Evolutionary conservation across 2,888 invertebrate species (phyloP), one percentile per base, ranked within the genome.

Genomic region (Synergus laeviventris): DNA sequence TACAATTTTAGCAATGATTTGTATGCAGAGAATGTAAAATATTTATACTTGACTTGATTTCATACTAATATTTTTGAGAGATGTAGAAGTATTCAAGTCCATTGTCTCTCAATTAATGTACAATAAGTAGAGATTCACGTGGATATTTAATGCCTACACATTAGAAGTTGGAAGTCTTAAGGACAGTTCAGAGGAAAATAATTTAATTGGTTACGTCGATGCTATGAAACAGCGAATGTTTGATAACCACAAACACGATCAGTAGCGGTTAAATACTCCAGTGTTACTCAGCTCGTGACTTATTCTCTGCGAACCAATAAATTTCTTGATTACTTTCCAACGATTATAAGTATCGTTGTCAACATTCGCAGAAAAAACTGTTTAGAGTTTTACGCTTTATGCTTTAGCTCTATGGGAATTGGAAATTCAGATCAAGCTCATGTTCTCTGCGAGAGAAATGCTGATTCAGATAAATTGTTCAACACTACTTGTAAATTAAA

Each of bases 91-190:
- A 49, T 36, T 18, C 31, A 49, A 49, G n/a, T 31, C 70, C 24
- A 70, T 49, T 70, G 45, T 42, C 49, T 24, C 79, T 81, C 79
- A 83, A 83, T 84, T 81, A 83, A 79, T 76, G 77, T n/a, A n/a
- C n/a, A n/a, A n/a, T 76, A 78, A 78, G 80, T 77, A 76, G 73
- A 79, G 78, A 81, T 76, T 77, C 73, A 82, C 81, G 83, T 83
- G 79, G 83, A 82, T 78, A 79, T 79, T 39, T 73, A 77, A 74
- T 64, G 38, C 61, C 54, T 77, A 49, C 81, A 79, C 78, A 81
- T 79, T 76, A 75, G 77, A 70, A 70, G 49, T 81, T 76, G 75
- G 78, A 70, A 70, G 70, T 45, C 49, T 31, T 70, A 70, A 49
- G 31, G 70, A 70, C 70, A 66, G 42, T 21, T 24, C 45, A 66